A percentile compares a stretch with the other conserved stretches of the same genome.
phyloP scores from a whole-genome alignment of 2,888 invertebrate species.

The Tinea pellionella region DNA sequence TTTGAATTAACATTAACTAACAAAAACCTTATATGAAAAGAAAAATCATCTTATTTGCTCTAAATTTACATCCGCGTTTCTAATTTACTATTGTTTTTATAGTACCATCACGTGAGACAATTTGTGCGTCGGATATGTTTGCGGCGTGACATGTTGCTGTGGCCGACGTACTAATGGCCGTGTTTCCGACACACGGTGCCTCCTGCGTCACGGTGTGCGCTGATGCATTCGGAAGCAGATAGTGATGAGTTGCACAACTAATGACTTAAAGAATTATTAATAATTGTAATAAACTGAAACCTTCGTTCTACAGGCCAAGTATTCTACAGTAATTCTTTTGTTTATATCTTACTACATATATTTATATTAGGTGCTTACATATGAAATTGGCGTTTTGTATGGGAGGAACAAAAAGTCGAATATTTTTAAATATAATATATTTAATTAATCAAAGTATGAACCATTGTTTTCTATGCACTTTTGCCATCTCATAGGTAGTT shows the following conservation, averaged over 20 bases:
- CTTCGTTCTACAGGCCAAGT: too few relatives aligned
- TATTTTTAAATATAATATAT: too few relatives aligned
- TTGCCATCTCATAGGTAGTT: too few relatives aligned
- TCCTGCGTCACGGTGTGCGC: constrained; percentile 18
- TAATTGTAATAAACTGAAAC: background rate
- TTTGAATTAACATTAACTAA: too few relatives aligned
- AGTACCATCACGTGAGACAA: constrained; percentile 21
- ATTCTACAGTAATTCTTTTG: too few relatives aligned
- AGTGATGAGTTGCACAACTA: background rate
- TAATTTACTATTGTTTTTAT: constrained; percentile 25
- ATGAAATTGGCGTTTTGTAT: too few relatives aligned
- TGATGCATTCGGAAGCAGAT: constrained; percentile 27
- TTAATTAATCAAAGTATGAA: too few relatives aligned
- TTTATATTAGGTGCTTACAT: too few relatives aligned
- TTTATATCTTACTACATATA: too few relatives aligned
- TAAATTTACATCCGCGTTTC: background rate
- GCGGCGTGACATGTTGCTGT: background rate
- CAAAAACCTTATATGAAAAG: too few relatives aligned
- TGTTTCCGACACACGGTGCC: constrained; percentile 36
- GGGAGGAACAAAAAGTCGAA: too few relatives aligned
- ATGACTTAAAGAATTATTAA: background rate
- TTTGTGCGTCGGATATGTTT: constrained; percentile 36
- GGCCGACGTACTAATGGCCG: constrained; percentile 44
- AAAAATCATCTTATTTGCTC: background rate
- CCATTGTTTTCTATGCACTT: too few relatives aligned